These are phyloP conservation scores for Babyrousa celebensis DNA, from an alignment of 2,797 vertebrate genomes.

Conservation along the genomic window DNA sequence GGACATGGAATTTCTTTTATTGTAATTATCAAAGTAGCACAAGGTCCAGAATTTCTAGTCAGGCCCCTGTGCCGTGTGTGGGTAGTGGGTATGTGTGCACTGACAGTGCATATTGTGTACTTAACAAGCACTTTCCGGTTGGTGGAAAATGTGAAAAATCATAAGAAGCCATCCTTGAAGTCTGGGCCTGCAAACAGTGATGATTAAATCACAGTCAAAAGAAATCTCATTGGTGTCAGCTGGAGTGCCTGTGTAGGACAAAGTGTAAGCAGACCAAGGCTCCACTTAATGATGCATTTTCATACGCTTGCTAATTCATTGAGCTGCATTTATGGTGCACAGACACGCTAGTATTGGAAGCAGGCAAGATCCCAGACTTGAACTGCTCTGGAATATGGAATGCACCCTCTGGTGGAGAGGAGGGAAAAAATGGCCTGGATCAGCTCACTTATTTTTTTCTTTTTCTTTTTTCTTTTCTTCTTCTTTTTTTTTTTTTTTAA, in stretches of 20 bases:
- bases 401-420: conserved; percentile 76
- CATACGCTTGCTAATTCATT: not conserved
- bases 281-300: not conserved
- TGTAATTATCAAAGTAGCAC: not conserved
- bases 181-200: not conserved
- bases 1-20: not conserved
- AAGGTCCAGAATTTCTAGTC: not conserved
- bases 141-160: conserved; percentile 22
- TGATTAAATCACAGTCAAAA: not conserved
- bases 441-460: too few relatives aligned
- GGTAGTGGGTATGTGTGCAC: not conserved
- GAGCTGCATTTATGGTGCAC: not conserved
- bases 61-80: not conserved
- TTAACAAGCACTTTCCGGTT: not conserved
- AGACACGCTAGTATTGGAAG: not conserved
- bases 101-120: not conserved
- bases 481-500: not conserved
- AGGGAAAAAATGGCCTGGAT: not conserved
- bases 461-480: too few relatives aligned
- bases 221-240: not conserved
- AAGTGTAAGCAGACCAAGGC: not conserved
- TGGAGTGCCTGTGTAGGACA: not conserved
- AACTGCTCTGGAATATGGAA: not conserved
- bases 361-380: not conserved
- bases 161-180: conserved; percentile 37